phyloP scores from a whole-genome alignment of 1,140 invertebrate genomes.

The Drosophila paulistorum region DNA sequence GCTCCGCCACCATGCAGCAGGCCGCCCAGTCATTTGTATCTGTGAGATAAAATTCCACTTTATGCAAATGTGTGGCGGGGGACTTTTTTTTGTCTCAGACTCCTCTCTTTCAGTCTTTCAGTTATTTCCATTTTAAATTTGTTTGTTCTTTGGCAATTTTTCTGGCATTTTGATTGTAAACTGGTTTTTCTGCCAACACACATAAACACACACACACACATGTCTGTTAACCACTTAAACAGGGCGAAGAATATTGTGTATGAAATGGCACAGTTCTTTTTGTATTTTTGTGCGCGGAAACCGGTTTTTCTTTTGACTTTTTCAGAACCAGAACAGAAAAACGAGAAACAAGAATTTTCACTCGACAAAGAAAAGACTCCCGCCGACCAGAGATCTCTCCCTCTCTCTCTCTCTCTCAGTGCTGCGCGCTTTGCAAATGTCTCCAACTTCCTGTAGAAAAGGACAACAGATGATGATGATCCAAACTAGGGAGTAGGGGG shows the following conservation, averaged over 20 bases:
- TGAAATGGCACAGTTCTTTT: conserved; percentile 80
- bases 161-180: conserved; percentile 71
- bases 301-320: conserved; percentile 80
- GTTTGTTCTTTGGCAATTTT: conserved; percentile 55
- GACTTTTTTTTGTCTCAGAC: conserved; percentile 50
- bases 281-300: conserved; percentile 61
- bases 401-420: conserved; percentile 1
- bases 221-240: conserved; percentile 23
- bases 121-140: conserved; percentile 81
- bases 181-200: conserved; percentile 75
- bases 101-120: conserved; percentile 46
- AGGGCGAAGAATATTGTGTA: conserved; percentile 4
- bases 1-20: neutral
- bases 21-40: conserved; percentile 33
- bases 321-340: conserved; percentile 52
- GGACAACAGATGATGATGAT: conserved; percentile 22
- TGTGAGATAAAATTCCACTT: conserved; percentile 73
- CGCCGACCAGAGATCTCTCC: neutral
- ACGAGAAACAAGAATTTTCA: conserved; percentile 41
- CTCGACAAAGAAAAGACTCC: conserved; percentile 1
- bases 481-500: conserved; percentile 33
- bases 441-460: conserved; percentile 60
- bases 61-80: conserved; percentile 79
- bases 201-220: conserved; percentile 9
- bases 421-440: neutral